phyloP scores from a whole-genome alignment of 1,140 invertebrate species.

The Ganaspis sp. region DNA sequence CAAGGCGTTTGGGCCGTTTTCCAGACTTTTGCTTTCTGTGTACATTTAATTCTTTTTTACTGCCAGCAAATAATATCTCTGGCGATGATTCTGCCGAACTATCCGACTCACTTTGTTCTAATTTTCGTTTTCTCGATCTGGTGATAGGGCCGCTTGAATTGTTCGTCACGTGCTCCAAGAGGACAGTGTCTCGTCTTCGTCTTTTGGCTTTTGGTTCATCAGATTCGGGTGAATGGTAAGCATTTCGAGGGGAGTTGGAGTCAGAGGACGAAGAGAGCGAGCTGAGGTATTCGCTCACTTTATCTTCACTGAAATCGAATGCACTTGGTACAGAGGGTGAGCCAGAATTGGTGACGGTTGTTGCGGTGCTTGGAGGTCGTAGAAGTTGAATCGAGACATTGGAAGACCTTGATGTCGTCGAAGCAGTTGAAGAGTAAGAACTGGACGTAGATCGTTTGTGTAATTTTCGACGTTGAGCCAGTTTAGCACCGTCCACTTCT shows the following conservation, averaged over 20 bases:
- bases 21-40: constrained; percentile 64
- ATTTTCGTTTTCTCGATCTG: constrained; percentile 63
- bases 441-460: constrained; percentile 80
- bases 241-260: constrained; percentile 57
- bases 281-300: constrained; percentile 77
- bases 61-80: too few relatives aligned
- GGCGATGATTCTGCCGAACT: constrained; percentile 47
- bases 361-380: constrained; percentile 50
- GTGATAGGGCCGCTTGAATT: constrained; percentile 60
- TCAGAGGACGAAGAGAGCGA: constrained; percentile 74
- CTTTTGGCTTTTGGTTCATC: constrained; percentile 15
- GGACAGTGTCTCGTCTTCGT: constrained; percentile 32
- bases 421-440: constrained; percentile 71
- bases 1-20: constrained; percentile 61
- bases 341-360: constrained; percentile 40
- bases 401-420: constrained; percentile 63
- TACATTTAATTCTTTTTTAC: constrained; percentile 51
- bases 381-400: constrained; percentile 55
- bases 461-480: constrained; percentile 83
- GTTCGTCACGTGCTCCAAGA: constrained; percentile 13
- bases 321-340: constrained; percentile 66
- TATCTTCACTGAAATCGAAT: constrained; percentile 78
- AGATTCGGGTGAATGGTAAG: neutral
- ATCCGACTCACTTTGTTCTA: constrained; percentile 53
- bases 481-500: constrained; percentile 79